Base-by-base conservation (phyloP, 2,113 vertebrate species). In the Peromyscus leucopus region DNA sequence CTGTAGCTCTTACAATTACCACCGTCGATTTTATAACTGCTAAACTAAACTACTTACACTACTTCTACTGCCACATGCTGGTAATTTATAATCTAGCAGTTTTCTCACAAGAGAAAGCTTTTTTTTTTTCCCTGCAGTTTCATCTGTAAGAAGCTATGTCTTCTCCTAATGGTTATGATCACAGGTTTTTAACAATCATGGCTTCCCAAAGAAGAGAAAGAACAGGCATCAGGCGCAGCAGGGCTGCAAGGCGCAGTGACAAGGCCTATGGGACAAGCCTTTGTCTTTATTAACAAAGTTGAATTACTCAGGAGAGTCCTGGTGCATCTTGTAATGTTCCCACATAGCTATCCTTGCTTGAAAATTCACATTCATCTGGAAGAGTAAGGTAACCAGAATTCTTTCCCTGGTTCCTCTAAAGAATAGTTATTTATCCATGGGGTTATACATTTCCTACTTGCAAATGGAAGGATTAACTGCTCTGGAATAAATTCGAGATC, bases 291-390 rank as follows among this genome's bases (percentile, higher is more conserved):
- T 28, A 46, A 28, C 65, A 65, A 84, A 85, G 59, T 19, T 85
- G 82, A 31, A 65, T 46, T 65, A 65, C 15, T 65, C 39, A 65
- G 24, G 15, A 85, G 28, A 33, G 67, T 46, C 46, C 57, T 28
- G 26, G 26, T 65, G 15, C 59, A 76, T 71, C 31, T 5, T 57
- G 48, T 31, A n/a, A 93, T 57, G n/a, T 78, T 76, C 63, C 75
- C 74, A 59, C 48, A 48, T 0, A 21, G 22, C 59, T 88, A 57
- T 26, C 65, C 42, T 93, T 72, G n/a, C 16, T 93, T 88, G 71
- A 84, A 80, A 88, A 88, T 67, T 88, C 90, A 85, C 59, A 78
- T 78, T 83, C 28, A 90, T 76, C 28, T 76, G 19, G 24, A 92
- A 93, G 36, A 94, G 76, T 91, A 4, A 91, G 15, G 19, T 36